Evolutionary conservation across 2,888 invertebrate genomes (phyloP).

Genomic region (Atethmia centrago): DNA sequence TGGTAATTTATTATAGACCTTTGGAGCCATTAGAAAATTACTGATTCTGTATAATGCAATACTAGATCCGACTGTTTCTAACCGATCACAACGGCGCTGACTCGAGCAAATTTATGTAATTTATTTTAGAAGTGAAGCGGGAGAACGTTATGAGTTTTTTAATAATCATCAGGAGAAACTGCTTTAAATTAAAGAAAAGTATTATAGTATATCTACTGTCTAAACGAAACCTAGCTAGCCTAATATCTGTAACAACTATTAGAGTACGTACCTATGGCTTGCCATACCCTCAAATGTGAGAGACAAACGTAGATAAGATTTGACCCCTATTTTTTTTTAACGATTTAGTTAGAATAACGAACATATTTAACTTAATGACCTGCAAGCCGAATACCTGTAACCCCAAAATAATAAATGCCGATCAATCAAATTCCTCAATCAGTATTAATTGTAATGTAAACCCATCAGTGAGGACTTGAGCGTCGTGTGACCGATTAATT

Average conservation of each 20-base stretch:
- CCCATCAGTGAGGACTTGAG: slow-evolving; percentile 2
- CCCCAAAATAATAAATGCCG: background rate
- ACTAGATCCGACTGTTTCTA: too few relatives aligned
- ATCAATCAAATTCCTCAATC: slow-evolving; percentile 20
- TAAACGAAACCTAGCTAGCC: background rate
- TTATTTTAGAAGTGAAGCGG: background rate
- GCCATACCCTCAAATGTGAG: background rate
- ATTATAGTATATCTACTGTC: background rate
- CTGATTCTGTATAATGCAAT: too few relatives aligned
- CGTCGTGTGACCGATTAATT: slow-evolving; percentile 36
- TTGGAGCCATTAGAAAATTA: too few relatives aligned
- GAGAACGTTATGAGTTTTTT: background rate
- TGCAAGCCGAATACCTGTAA: background rate
- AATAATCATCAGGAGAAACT: background rate
- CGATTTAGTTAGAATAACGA: background rate
- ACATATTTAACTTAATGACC: background rate
- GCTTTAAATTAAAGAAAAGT: background rate
- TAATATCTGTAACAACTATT: too few relatives aligned
- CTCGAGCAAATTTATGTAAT: too few relatives aligned
- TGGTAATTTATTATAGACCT: too few relatives aligned
- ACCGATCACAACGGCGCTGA: too few relatives aligned
- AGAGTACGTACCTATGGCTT: too few relatives aligned
- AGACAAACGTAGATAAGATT: background rate
- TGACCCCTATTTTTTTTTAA: background rate
- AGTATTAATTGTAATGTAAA: slow-evolving; percentile 21